These are phyloP conservation scores for Dichetophora obliterata DNA, from an alignment of 2,888 invertebrate species.

Conservation along the genomic window DNA sequence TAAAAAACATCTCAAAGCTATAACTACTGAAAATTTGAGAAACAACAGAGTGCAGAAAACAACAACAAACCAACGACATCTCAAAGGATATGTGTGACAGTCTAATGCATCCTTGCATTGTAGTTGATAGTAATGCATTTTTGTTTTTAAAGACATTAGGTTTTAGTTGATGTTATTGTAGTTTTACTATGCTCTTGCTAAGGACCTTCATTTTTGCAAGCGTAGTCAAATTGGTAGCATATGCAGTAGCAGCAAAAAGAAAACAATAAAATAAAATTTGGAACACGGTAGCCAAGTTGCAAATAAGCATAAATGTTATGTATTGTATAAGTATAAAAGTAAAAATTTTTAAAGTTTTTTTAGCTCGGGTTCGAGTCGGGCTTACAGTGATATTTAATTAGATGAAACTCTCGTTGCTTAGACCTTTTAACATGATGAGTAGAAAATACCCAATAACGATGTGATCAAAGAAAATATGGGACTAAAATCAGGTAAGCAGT, in stretches of 20 bases:
- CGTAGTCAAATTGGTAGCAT: constrained; percentile 1
- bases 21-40: constrained; percentile 51
- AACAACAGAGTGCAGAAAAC: constrained; percentile 46
- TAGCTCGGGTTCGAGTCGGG: too few species aligned
- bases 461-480: too few species aligned
- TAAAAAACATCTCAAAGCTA: constrained; percentile 35
- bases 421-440: too few species aligned
- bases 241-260: background rate
- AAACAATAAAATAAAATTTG: background rate
- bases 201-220: constrained; percentile 19
- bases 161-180: background rate
- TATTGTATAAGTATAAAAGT: too few species aligned
- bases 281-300: background rate
- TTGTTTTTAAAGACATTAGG: constrained; percentile 52
- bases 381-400: too few species aligned
- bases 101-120: constrained; percentile 69
- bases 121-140: constrained; percentile 68
- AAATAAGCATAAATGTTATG: background rate
- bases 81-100: constrained; percentile 68
- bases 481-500: too few species aligned
- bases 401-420: too few species aligned
- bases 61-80: constrained; percentile 50
- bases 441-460: too few species aligned
- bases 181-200: background rate
- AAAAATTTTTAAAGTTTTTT: too few species aligned